Conservation (phyloP, 2,888 invertebrate genomes). For the Boloria euphrosyne region DNA sequence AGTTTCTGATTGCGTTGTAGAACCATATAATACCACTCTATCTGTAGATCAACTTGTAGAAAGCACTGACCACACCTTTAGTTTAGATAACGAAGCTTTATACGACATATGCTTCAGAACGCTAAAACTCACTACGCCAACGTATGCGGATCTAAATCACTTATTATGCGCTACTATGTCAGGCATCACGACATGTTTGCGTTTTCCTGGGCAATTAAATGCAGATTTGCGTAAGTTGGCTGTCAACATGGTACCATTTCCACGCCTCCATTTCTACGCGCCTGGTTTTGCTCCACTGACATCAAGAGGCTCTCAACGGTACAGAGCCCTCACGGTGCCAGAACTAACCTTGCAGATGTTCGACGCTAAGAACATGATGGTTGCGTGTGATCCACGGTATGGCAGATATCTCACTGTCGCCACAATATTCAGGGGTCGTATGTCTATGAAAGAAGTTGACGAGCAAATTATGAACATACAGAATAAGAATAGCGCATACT, state of each 20-base stretch:
- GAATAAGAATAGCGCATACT: constrained; percentile 89
- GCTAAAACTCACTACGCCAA: constrained; percentile 87
- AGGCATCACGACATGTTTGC: constrained; percentile 70
- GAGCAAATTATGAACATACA: constrained; percentile 88
- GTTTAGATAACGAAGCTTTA: constrained; percentile 89
- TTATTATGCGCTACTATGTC: constrained; percentile 72
- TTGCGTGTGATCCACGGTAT: constrained; percentile 95
- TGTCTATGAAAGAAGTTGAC: constrained; percentile 96
- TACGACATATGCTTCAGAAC: constrained; percentile 91
- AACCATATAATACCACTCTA: constrained; percentile 87
- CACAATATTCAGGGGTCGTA: constrained; percentile 92
- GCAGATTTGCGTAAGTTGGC: constrained; percentile 86
- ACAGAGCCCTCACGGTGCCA: constrained; percentile 92
- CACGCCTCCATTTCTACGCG: constrained; percentile 83
- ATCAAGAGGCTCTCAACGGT: constrained; percentile 93
- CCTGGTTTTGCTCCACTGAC: constrained; percentile 85
- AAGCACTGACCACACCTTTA: constrained; percentile 85
- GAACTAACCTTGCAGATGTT: constrained; percentile 95
- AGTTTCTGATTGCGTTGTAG: constrained; percentile 87
- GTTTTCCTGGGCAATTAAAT: constrained; percentile 78
- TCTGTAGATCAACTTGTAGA: constrained; percentile 86
- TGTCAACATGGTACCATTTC: constrained; percentile 87
- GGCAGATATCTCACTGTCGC: constrained; percentile 95
- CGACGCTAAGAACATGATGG: constrained; percentile 98
- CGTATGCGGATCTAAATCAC: constrained; percentile 88